phyloP scores from a whole-genome alignment of 1,140 invertebrate genomes.

The Drusus annulatus region DNA sequence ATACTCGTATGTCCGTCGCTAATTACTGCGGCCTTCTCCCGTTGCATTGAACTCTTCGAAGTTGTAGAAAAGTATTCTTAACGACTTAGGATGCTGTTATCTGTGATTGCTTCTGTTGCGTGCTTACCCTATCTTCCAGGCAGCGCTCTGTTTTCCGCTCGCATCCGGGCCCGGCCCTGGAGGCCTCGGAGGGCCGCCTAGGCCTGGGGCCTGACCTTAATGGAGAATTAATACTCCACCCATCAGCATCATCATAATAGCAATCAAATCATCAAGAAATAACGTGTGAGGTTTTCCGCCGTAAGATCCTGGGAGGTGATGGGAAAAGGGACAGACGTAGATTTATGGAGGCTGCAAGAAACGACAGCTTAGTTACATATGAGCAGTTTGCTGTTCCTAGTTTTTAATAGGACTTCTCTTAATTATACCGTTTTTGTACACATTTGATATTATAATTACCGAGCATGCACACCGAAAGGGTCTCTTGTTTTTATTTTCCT shows the following conservation, averaged over 20 bases:
- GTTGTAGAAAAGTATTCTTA: neutral
- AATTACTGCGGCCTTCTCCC: neutral
- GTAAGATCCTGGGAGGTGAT: neutral
- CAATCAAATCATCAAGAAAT: slow-evolving; percentile 29
- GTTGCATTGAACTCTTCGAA: neutral
- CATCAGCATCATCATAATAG: slow-evolving; percentile 27
- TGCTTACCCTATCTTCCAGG: neutral
- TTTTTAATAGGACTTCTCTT: no score
- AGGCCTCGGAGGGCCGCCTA: neutral
- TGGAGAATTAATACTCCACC: neutral
- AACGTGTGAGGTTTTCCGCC: neutral
- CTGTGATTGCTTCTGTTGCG: slow-evolving; percentile 11
- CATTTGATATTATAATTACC: no score
- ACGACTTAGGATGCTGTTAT: neutral
- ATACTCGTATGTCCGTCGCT: neutral
- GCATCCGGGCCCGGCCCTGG: neutral
- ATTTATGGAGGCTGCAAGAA: neutral
- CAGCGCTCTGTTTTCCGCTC: no score
- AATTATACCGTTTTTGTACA: no score
- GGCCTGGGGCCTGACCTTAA: neutral
- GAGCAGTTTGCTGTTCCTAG: no score
- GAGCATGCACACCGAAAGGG: no score
- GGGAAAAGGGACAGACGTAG: neutral
- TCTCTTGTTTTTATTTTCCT: no score
- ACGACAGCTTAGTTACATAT: no score